Evolutionary conservation across 1,140 invertebrate species (phyloP).

Genomic region (Tetragnatha versicolor): DNA sequence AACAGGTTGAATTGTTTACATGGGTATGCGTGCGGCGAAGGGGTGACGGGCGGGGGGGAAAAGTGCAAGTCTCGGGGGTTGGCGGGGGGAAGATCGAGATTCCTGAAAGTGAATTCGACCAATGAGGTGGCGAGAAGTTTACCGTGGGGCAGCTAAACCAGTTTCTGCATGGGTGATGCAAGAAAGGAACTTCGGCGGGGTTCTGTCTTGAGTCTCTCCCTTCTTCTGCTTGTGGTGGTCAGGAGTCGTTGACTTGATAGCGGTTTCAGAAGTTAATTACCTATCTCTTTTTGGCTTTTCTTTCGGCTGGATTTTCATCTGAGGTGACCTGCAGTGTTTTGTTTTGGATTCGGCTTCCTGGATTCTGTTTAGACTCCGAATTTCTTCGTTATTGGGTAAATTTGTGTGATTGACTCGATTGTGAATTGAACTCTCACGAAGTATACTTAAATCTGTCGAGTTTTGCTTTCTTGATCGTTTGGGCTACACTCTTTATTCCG

Average conservation of each 20-base stretch:
- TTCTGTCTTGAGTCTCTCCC: constrained; percentile 2
- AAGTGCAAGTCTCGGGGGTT: constrained; percentile 34
- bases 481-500: too few relatives aligned
- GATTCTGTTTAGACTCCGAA: too few relatives aligned
- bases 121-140: constrained; percentile 8
- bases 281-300: too few relatives aligned
- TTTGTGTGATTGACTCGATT: too few relatives aligned
- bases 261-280: constrained; percentile 35
- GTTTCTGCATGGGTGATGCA: constrained; percentile 17
- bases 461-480: too few relatives aligned
- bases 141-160: constrained; percentile 18
- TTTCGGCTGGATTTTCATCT: too few relatives aligned
- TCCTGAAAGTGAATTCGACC: constrained; percentile 35
- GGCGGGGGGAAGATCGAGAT: constrained; percentile 16
- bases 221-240: not conserved
- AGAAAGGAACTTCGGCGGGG: not conserved
- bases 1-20: constrained; percentile 38
- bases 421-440: too few relatives aligned
- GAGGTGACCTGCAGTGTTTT: too few relatives aligned
- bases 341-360: too few relatives aligned
- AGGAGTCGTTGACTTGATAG: constrained; percentile 42
- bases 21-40: not conserved
- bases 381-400: too few relatives aligned
- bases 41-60: not conserved
- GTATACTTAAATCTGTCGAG: too few relatives aligned